A percentile compares a stretch with the other conserved stretches of the same genome.
phyloP scores from a whole-genome alignment of 2,113 vertebrate genomes.

The Pedetes capensis region DNA sequence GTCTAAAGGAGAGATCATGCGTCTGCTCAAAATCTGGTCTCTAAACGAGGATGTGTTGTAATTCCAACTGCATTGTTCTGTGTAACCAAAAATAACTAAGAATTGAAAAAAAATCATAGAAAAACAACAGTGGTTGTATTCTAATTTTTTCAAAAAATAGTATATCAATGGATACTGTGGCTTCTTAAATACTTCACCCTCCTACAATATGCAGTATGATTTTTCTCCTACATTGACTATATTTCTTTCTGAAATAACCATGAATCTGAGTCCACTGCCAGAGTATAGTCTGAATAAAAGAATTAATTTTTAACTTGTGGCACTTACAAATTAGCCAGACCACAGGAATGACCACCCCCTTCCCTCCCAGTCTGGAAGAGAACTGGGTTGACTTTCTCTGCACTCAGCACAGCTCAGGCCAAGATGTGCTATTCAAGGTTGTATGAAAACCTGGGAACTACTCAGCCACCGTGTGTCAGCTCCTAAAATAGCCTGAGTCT shows the following conservation, averaged over 20 bases:
- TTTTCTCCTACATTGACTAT: background rate
- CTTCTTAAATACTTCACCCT: background rate
- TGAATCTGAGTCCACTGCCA: slow-evolving; percentile 26
- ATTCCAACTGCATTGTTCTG: slow-evolving; percentile 38
- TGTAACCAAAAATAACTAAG: slow-evolving; percentile 42
- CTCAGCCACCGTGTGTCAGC: slow-evolving; percentile 35
- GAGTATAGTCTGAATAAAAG: background rate
- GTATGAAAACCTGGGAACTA: slow-evolving; percentile 58
- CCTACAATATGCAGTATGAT: background rate
- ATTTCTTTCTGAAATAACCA: slow-evolving; percentile 46
- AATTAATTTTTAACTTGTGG: slow-evolving; percentile 54
- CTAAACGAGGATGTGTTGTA: slow-evolving; percentile 17
- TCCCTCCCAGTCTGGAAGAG: background rate
- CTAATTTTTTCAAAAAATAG: background rate
- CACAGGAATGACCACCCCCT: slow-evolving; percentile 43
- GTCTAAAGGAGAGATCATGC: background rate
- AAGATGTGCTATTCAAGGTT: slow-evolving; percentile 13
- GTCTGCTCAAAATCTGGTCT: slow-evolving; percentile 20
- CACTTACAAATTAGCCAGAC: slow-evolving; percentile 63
- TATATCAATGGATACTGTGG: background rate
- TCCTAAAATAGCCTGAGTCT: slow-evolving; percentile 54
- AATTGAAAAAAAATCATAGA: background rate
- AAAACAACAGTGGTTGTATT: slow-evolving; percentile 27
- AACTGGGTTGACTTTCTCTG: slow-evolving; percentile 21
- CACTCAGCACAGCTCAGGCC: slow-evolving; percentile 53